A percentile compares a stretch with the other conserved stretches of the same genome.
Conservation (phyloP, 2,113 vertebrate genomes). For the Notechis scutatus region DNA sequence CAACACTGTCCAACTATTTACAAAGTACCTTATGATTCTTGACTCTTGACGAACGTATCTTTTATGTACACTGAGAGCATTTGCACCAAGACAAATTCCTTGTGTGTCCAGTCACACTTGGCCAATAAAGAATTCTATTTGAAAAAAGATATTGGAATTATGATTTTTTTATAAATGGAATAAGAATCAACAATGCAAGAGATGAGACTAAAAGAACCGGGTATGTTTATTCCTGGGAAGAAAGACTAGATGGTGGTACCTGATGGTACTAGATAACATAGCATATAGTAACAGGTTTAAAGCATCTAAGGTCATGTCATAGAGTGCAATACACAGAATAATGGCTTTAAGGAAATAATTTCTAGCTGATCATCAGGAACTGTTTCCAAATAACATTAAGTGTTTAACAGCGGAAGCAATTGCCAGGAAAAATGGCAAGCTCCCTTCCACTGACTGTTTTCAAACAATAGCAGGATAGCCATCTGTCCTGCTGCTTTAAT, state of each 20-base stretch:
- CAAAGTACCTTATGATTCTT: too few relatives aligned
- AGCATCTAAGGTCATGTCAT: neutral
- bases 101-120: too few relatives aligned
- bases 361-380: neutral
- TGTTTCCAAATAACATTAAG: neutral
- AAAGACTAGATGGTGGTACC: neutral
- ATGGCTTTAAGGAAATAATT: neutral
- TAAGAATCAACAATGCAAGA: neutral
- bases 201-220: neutral
- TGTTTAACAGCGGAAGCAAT: neutral
- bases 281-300: neutral
- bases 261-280: neutral
- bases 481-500: neutral
- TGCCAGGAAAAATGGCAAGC: neutral
- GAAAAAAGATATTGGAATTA: neutral
- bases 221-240: neutral
- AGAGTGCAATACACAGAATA: neutral
- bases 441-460: neutral
- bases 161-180: neutral
- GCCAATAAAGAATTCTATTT: neutral
- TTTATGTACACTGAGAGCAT: too few relatives aligned
- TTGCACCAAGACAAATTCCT: too few relatives aligned
- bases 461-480: neutral
- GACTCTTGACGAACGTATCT: too few relatives aligned
- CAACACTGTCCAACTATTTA: too few relatives aligned